Evolutionary conservation across 2,888 invertebrate genomes (phyloP), one percentile per base, ranked within the genome.

Genomic region (Drosophila fungiperda): DNA sequence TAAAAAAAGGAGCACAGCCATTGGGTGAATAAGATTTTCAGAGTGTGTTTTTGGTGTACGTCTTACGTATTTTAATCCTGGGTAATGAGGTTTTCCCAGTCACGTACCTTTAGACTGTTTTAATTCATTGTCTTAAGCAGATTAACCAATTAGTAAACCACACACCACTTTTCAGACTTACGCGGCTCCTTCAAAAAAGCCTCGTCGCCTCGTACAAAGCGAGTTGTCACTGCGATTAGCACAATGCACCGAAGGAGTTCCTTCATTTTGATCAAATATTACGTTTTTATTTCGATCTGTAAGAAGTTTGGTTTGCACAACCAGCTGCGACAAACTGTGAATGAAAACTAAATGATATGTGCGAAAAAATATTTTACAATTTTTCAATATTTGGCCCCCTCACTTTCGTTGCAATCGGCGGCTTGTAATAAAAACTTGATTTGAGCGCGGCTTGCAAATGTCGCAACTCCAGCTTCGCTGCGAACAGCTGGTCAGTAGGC

Each of bases 171-270:
- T 67, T 68, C 40, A 64, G 65, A 94, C 81, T 92, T 91, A 92
- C 91, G 91, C 83, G 91, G 89, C 76, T 91, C 90, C 26, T 87
- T 91, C 68, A 91, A 55, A 74, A 86, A 91, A 36, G 63, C 82
- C 35, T 90, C 87, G n/a, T 90, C 85, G 61, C 70, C 66, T 66
- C 69, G 73, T 62, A 62, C 81, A 7, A 57, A 15, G 12, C 57
- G 33, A 23, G 38, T 50, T 36, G 58, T 42, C 59, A 78, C 54
- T 52, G 67, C 80, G 67, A 83, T 52, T 48, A 65, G 61, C 60
- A 76, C 32, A 66, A 73, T 35, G 57, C 29, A 42, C 38, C 71
- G 67, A 23, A 75, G 29, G 35, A 71, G 60, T 52, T 69, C 50
- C 57, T 48, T 48, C 77, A 79, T 78, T 32, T 50, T 63, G 5